phyloP scores from a whole-genome alignment of 2,888 invertebrate species.

The Pristionchus fissidentatus region DNA sequence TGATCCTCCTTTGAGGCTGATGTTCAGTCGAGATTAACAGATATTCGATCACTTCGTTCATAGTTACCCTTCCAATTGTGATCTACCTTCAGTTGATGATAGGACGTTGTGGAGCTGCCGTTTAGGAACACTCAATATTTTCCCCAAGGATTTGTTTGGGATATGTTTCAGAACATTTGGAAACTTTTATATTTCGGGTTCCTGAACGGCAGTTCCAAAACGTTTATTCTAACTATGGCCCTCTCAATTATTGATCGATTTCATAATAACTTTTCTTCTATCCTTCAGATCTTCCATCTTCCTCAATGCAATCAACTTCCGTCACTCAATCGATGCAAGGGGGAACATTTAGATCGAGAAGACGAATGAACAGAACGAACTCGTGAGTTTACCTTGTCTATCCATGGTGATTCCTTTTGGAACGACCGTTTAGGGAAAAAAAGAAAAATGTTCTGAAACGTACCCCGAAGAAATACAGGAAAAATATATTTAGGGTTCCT shows the following conservation, averaged over 20 bases:
- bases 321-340: constrained; percentile 32
- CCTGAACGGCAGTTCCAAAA: too few species aligned
- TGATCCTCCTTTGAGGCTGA: constrained; percentile 25
- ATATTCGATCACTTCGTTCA: background rate
- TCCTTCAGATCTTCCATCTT: constrained; percentile 11
- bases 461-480: too few species aligned
- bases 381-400: background rate
- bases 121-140: too few species aligned
- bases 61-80: background rate
- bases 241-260: too few species aligned
- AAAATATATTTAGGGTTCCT: too few species aligned
- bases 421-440: background rate
- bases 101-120: too few species aligned
- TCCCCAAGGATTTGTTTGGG: too few species aligned
- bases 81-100: background rate
- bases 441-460: too few species aligned
- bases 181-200: too few species aligned
- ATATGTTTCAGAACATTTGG: too few species aligned
- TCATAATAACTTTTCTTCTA: background rate
- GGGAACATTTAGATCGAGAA: background rate
- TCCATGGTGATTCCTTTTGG: background rate
- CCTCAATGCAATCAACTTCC: background rate
- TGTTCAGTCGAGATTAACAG: background rate
- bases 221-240: too few species aligned
- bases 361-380: background rate